Percentiles rank a stretch among this genome's conserved stretches.
Conservation (phyloP, 2,113 vertebrate species). For the Salvelinus fontinalis region DNA sequence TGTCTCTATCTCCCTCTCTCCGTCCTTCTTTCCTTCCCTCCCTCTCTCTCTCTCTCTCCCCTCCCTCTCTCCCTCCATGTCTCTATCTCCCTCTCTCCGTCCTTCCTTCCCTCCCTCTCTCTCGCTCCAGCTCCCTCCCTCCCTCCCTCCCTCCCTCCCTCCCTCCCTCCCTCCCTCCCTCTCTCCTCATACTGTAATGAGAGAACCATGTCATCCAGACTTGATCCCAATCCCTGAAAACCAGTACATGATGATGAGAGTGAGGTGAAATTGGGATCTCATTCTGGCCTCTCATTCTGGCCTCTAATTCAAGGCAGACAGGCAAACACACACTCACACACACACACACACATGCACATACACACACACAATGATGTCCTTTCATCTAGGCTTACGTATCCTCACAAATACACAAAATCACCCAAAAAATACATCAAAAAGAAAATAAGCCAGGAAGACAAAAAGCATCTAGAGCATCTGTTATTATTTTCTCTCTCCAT, state of each 20-base stretch:
- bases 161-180: slow-evolving; percentile 17
- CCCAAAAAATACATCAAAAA: slow-evolving; percentile 17
- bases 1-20: too few relatives aligned
- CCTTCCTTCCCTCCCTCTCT: background rate
- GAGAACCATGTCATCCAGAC: slow-evolving; percentile 16
- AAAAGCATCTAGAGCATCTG: slow-evolving; percentile 43
- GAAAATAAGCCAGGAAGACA: slow-evolving; percentile 53
- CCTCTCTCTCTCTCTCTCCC: slow-evolving; percentile 12
- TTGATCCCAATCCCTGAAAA: slow-evolving; percentile 30
- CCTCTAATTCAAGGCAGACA: slow-evolving; percentile 5
- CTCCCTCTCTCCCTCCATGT: too few relatives aligned
- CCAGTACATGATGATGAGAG: background rate
- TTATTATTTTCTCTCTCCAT: slow-evolving; percentile 13
- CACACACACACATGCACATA: background rate
- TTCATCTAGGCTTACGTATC: slow-evolving; percentile 43
- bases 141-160: slow-evolving; percentile 25
- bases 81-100: too few relatives aligned
- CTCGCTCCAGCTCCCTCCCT: too few relatives aligned
- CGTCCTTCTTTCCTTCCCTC: too few relatives aligned
- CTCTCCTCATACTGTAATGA: slow-evolving; percentile 16
- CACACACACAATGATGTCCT: background rate
- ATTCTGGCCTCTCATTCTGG: background rate
- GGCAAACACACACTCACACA: background rate
- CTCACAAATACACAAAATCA: slow-evolving; percentile 9
- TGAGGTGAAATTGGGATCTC: background rate